phyloP scores from a whole-genome alignment of 2,113 vertebrate species.

The Pycnonotus jocosus region DNA sequence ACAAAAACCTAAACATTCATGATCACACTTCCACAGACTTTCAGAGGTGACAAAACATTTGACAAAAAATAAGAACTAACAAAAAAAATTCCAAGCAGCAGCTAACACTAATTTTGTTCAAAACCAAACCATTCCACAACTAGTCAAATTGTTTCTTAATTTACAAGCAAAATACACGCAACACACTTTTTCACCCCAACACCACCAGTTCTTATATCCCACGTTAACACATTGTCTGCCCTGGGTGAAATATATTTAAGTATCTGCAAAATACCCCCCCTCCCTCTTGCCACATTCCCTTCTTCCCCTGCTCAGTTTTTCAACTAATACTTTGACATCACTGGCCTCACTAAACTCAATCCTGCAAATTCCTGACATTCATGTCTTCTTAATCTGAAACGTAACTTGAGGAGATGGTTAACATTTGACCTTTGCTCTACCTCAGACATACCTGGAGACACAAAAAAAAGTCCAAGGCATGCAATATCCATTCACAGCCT shows the following conservation, averaged over 20 bases:
- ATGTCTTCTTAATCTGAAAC: constrained; percentile 57
- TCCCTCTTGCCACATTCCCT: background rate
- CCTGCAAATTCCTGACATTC: constrained; percentile 65
- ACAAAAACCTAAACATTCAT: background rate
- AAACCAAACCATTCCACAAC: background rate
- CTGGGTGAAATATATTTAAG: background rate
- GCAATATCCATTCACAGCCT: background rate
- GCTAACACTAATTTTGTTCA: background rate
- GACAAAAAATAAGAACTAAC: background rate
- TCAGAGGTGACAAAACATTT: background rate
- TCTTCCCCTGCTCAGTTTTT: constrained; percentile 1
- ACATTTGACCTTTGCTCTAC: constrained; percentile 65
- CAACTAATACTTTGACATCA: constrained; percentile 47
- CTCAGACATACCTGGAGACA: constrained; percentile 60
- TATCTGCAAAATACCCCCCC: background rate
- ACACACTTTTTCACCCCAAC: background rate
- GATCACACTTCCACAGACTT: background rate
- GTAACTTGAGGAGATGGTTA: constrained; percentile 62
- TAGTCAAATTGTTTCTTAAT: background rate
- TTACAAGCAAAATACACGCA: background rate
- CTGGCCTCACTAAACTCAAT: constrained; percentile 47
- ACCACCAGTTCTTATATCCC: background rate
- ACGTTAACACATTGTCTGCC: background rate
- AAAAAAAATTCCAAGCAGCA: background rate
- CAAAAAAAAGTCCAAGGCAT: background rate